Base-by-base conservation (phyloP, 2,113 vertebrate species). In the Erinaceus europaeus region DNA sequence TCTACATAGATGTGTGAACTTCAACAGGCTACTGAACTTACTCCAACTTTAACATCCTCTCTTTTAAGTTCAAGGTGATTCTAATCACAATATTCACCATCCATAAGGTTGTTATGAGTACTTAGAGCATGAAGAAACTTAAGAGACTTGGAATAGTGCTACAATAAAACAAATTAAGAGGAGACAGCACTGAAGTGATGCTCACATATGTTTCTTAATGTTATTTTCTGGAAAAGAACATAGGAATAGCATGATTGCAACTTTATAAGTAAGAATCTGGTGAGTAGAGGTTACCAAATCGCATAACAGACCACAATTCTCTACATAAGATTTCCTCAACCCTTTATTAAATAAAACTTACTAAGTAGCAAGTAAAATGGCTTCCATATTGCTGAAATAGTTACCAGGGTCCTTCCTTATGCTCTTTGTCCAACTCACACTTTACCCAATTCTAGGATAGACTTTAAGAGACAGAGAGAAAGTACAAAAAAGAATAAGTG, bases 351-450 rank as follows among this genome's bases (percentile, higher is more conserved):
- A 55, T 11, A 42, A 82, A 74, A 53, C 55, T 11, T 42, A 21
- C 53, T 21, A 23, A 38, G 67, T 88, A 34, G 17, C 71, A 48
- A 65, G 62, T 25, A 34, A 32, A 86, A 64, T 11, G 83, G 89
- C 17, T 50, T 0, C 65, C 44, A 76, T 57, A 61, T 48, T 90
- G 53, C 44, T 84, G 78, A 94, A 96, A 93, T 87, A 86, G 71
- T 80, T 44, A 83, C 82, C 14, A 84, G 13, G 48, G 57, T 69
- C 77, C 71, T 29, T 57, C n/a, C 23, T 57, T 27, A 10, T 57
- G 55, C 25, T 3, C 8, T 29, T 57, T n/a, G n/a, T n/a, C n/a
- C n/a, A 57, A 20, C 9, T 57, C 29, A 23, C 55, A 57, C 12
- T 27, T 7, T 29, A 27, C 25, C n/a, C n/a, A n/a, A n/a, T n/a